phyloP scores from a whole-genome alignment of 2,888 invertebrate species.

The Lymantria dispar region DNA sequence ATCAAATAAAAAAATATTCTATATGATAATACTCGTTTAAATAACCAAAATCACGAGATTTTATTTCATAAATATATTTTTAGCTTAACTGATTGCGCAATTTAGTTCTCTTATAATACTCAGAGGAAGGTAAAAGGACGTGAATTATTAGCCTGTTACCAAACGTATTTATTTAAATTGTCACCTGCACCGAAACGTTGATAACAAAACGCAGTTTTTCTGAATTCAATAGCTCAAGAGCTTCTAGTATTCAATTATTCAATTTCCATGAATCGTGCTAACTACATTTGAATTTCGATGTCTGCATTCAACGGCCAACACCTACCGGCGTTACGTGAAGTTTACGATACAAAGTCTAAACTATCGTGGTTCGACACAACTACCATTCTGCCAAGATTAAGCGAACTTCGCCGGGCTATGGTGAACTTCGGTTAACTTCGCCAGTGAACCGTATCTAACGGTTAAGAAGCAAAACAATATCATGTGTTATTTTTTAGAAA shows the following conservation, averaged over 20 bases:
- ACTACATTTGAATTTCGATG: slow-evolving; percentile 31
- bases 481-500: slow-evolving; percentile 32
- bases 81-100: too few relatives aligned
- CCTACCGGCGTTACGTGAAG: slow-evolving; percentile 28
- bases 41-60: too few relatives aligned
- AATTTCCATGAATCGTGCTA: slow-evolving; percentile 24
- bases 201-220: not conserved
- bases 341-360: slow-evolving; percentile 42
- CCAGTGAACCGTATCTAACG: slow-evolving; percentile 30
- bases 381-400: slow-evolving; percentile 41
- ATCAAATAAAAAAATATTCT: too few relatives aligned
- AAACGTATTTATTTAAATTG: too few relatives aligned
- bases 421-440: slow-evolving; percentile 29
- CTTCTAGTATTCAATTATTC: slow-evolving; percentile 7
- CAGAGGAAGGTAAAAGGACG: too few relatives aligned
- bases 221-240: not conserved
- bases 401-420: slow-evolving; percentile 40
- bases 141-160: too few relatives aligned
- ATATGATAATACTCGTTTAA: too few relatives aligned
- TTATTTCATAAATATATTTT: too few relatives aligned
- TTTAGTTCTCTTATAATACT: too few relatives aligned
- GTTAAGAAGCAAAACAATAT: slow-evolving; percentile 47
- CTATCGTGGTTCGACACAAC: slow-evolving; percentile 43
- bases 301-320: slow-evolving; percentile 32
- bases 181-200: too few relatives aligned